These are phyloP conservation scores for Harmothoe impar DNA, from an alignment of 2,888 invertebrate species.

Conservation along the genomic window DNA sequence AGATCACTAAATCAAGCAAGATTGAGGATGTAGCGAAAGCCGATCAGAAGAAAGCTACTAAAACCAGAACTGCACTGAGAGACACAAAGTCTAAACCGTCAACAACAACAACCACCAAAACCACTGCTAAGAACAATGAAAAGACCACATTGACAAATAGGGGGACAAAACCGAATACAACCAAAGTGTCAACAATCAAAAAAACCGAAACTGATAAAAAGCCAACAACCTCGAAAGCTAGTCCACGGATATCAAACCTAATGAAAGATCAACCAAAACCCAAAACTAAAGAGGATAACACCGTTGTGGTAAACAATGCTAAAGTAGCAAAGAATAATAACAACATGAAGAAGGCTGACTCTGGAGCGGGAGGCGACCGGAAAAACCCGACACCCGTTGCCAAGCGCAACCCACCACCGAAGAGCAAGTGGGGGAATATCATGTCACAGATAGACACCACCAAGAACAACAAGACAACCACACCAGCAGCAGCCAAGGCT, in stretches of 20 bases:
- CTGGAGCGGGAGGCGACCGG: slow-evolving; percentile 68
- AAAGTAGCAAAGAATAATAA: slow-evolving; percentile 52
- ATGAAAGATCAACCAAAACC: slow-evolving; percentile 25
- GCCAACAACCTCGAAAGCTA: background rate
- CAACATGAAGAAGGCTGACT: slow-evolving; percentile 38
- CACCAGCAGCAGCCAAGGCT: background rate
- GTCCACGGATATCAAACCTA: background rate
- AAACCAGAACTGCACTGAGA: background rate
- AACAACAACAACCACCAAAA: background rate
- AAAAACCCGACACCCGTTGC: slow-evolving; percentile 75
- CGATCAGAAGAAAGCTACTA: slow-evolving; percentile 60
- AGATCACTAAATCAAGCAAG: slow-evolving; percentile 65
- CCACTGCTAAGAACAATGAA: slow-evolving; percentile 18
- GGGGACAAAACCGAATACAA: background rate
- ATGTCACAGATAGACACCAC: slow-evolving; percentile 77
- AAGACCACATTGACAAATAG: slow-evolving; percentile 40
- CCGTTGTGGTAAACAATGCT: slow-evolving; percentile 19
- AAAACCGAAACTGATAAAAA: slow-evolving; percentile 69
- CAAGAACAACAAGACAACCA: slow-evolving; percentile 81
- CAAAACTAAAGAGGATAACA: slow-evolving; percentile 18
- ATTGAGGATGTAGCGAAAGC: slow-evolving; percentile 66
- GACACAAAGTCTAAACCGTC: slow-evolving; percentile 31
- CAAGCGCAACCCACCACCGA: slow-evolving; percentile 76
- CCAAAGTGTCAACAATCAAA: background rate
- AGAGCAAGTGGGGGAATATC: slow-evolving; percentile 80